These are phyloP conservation scores for Panurus biarmicus DNA, from an alignment of 2,113 vertebrate genomes.

Conservation along the genomic window DNA sequence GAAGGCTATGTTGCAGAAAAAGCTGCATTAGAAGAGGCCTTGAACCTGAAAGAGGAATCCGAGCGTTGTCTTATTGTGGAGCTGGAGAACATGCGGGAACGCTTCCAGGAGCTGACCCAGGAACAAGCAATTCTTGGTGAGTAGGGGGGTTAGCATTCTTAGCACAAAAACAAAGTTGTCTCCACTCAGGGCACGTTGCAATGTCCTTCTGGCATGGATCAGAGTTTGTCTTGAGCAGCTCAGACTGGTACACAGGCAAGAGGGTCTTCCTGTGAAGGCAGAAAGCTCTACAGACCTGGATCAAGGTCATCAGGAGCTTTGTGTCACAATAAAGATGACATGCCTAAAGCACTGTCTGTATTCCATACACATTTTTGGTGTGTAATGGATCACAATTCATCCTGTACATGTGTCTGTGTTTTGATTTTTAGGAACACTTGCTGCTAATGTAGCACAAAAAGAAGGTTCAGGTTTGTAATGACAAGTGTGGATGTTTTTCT, in stretches of 20 bases:
- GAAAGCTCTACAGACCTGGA: background rate
- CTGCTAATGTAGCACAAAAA: conserved; percentile 55
- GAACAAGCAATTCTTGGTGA: conserved; percentile 58
- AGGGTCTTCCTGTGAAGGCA: background rate
- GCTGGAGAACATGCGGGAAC: conserved; percentile 76
- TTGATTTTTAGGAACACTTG: conserved; percentile 7
- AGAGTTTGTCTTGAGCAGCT: background rate
- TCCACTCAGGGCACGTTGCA: background rate
- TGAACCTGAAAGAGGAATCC: conserved; percentile 80
- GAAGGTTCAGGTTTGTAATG: conserved; percentile 76
- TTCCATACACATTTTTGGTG: background rate
- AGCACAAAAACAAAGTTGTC: conserved; percentile 60
- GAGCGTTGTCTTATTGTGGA: conserved; percentile 80
- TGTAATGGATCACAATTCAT: background rate
- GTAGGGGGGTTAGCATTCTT: background rate
- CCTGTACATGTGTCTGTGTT: conserved; percentile 52
- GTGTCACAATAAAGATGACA: background rate
- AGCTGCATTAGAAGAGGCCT: conserved; percentile 73
- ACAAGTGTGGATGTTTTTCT: background rate
- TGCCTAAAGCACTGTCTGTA: background rate
- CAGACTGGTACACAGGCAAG: background rate
- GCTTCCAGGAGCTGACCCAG: conserved; percentile 63
- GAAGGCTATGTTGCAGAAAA: conserved; percentile 87
- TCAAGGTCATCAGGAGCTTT: background rate
- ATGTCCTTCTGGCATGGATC: accelerated